Evolutionary conservation across 2,797 vertebrate genomes (phyloP).

Genomic region (Leptodactylus fallax): DNA sequence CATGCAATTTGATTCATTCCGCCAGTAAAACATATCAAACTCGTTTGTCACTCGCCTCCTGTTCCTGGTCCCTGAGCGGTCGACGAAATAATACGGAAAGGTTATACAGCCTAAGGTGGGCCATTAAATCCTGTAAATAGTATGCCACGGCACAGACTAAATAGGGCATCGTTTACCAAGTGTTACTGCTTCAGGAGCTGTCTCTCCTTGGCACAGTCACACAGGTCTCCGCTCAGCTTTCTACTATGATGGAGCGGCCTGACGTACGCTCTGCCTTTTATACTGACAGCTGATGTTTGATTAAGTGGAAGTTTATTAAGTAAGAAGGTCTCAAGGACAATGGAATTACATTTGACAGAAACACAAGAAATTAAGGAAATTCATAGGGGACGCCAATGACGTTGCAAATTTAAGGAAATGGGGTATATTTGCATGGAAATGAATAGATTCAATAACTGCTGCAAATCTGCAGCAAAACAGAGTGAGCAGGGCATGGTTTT

Average conservation of each 20-base stretch:
- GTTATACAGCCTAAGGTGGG: conserved; percentile 61
- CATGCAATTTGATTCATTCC: conserved; percentile 54
- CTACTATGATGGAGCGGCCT: neutral
- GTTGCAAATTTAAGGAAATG: neutral
- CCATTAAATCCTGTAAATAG: conserved; percentile 61
- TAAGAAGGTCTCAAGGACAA: conserved; percentile 10
- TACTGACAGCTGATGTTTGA: neutral
- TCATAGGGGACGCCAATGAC: neutral
- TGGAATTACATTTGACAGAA: too few species aligned
- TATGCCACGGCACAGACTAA: conserved; percentile 39
- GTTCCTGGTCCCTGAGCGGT: conserved; percentile 55
- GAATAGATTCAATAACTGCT: too few species aligned
- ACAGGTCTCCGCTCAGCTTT: neutral
- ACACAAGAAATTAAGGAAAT: neutral
- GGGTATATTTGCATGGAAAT: neutral
- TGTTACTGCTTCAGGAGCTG: conserved; percentile 39
- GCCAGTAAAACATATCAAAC: conserved; percentile 55
- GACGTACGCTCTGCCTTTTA: neutral
- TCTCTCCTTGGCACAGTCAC: conserved; percentile 50
- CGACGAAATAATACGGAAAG: conserved; percentile 52
- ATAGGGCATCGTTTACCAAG: conserved; percentile 45
- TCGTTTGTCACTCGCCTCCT: conserved; percentile 59
- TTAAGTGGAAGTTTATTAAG: conserved; percentile 30
- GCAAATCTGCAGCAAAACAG: too few species aligned
- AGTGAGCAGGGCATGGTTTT: too few species aligned